Evolutionary conservation across 2,113 vertebrate species (phyloP).

Genomic region (Sander vitreus): DNA sequence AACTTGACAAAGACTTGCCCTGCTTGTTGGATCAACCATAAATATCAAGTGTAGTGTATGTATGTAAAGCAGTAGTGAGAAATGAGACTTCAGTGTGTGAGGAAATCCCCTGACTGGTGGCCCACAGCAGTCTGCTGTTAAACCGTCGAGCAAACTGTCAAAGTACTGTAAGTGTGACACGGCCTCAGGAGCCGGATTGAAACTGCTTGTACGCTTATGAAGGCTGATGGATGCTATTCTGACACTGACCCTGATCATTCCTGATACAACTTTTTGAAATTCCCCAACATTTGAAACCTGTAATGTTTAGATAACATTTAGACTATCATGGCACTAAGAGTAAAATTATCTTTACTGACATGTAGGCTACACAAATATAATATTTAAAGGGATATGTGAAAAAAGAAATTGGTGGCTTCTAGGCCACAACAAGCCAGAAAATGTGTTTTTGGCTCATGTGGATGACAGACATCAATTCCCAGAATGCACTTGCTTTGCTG

Average conservation of each 20-base stretch:
- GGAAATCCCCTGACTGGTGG: slow-evolving; percentile 42
- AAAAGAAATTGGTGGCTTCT: too few species aligned
- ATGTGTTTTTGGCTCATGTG: too few species aligned
- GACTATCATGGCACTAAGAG: too few species aligned
- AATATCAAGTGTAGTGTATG: slow-evolving; percentile 4
- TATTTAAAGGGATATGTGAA: too few species aligned
- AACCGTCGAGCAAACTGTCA: background rate
- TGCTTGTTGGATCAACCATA: background rate
- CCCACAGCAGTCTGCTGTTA: slow-evolving; percentile 19
- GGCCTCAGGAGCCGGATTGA: background rate
- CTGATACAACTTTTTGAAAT: too few species aligned
- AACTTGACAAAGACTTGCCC: background rate
- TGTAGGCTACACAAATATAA: too few species aligned
- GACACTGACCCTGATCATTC: background rate
- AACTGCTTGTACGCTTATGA: background rate
- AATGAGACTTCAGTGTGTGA: slow-evolving; percentile 20
- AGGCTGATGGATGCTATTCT: background rate
- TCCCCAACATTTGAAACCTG: too few species aligned
- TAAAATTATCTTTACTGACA: too few species aligned
- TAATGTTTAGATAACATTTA: too few species aligned
- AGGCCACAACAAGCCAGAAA: too few species aligned
- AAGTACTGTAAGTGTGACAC: slow-evolving; percentile 2
- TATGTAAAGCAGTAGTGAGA: slow-evolving; percentile 14
- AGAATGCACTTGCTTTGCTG: too few species aligned
- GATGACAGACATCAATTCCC: too few species aligned